Evolutionary conservation across 2,888 invertebrate species (phyloP).

Genomic region (Drosophila borealis): DNA sequence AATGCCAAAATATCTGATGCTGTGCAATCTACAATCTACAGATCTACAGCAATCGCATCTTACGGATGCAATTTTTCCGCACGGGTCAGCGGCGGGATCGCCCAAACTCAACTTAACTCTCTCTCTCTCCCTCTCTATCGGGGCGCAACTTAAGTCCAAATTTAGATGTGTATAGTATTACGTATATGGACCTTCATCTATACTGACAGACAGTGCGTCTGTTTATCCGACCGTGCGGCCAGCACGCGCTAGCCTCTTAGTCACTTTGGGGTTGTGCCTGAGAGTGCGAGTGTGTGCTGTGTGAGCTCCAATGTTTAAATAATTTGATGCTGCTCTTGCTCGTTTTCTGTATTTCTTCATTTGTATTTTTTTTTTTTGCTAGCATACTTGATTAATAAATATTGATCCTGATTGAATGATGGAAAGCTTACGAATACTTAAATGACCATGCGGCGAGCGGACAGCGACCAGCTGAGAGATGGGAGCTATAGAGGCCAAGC

Average conservation of each 20-base stretch:
- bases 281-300: conserved; percentile 23
- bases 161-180: conserved; percentile 7
- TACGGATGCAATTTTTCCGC: conserved; percentile 8
- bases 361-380: conserved; percentile 25
- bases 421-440: conserved; percentile 73
- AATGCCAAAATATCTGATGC: conserved; percentile 48
- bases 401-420: conserved; percentile 82
- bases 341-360: conserved; percentile 15
- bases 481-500: conserved; percentile 39
- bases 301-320: conserved; percentile 45
- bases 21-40: conserved; percentile 12
- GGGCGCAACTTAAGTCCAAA: not conserved
- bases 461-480: conserved; percentile 7
- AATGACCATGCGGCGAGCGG: conserved; percentile 25
- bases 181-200: conserved; percentile 20
- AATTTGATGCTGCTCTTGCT: conserved; percentile 33
- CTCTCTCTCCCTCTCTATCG: not conserved
- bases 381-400: conserved; percentile 74
- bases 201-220: conserved; percentile 63
- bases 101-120: not conserved
- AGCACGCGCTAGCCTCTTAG: conserved; percentile 68
- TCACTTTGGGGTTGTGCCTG: conserved; percentile 35
- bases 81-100: conserved; percentile 1
- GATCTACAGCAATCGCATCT: conserved; percentile 6
- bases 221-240: conserved; percentile 47